These are phyloP conservation scores for Echiichthys vipera DNA, from an alignment of 2,797 vertebrate species.

Conservation along the genomic window DNA sequence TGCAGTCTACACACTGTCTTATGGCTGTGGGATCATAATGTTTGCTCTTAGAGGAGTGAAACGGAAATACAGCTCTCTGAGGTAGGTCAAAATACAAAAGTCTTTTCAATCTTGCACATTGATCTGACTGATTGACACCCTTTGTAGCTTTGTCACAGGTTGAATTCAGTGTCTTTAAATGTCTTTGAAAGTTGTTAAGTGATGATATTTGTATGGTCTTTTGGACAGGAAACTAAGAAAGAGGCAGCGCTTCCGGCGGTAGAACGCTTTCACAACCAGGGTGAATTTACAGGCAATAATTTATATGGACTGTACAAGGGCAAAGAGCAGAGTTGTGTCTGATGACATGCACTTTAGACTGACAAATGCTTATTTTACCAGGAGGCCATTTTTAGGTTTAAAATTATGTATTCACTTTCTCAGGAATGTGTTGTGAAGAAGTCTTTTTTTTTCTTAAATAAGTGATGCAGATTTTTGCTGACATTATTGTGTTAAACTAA, in stretches of 20 bases:
- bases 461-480: not conserved
- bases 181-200: not conserved
- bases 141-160: not conserved
- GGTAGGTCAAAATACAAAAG: conserved; percentile 48
- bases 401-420: not conserved
- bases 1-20: conserved; percentile 77
- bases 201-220: conserved; percentile 12
- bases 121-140: not conserved
- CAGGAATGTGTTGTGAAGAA: conserved; percentile 3
- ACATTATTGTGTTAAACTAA: not conserved
- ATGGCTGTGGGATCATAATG: conserved; percentile 72
- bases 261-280: conserved; percentile 8
- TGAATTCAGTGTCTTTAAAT: not conserved
- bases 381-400: not conserved
- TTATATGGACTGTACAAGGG: too few species aligned
- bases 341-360: not conserved
- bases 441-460: not conserved
- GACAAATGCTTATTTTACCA: not conserved
- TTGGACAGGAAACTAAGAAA: conserved; percentile 44
- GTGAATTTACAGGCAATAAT: too few species aligned
- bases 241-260: not conserved
- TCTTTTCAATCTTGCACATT: not conserved
- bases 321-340: conserved; percentile 9
- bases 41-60: conserved; percentile 75
- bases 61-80: conserved; percentile 68